These are phyloP conservation scores for Hippoglossus stenolepis DNA, from an alignment of 2,113 vertebrate genomes.

Conservation along the genomic window DNA sequence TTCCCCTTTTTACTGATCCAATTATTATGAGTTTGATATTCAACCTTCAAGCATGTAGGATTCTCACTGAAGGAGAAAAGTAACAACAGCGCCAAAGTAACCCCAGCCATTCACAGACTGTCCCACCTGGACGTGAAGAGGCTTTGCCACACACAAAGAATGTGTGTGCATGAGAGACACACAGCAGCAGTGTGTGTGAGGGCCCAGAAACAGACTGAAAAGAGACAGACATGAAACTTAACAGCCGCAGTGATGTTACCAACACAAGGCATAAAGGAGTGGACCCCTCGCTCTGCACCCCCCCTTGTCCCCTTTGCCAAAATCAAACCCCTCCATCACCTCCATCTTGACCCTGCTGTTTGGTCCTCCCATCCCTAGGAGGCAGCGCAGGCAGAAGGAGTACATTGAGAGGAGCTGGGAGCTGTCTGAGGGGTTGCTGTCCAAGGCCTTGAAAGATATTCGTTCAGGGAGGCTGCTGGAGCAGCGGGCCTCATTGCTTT, in stretches of 20 bases:
- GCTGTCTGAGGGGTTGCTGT: slow-evolving; percentile 99
- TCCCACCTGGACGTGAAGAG: slow-evolving; percentile 93
- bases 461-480: slow-evolving; percentile 97
- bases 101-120: slow-evolving; percentile 91
- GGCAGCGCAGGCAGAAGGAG: slow-evolving; percentile 91
- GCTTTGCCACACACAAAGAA: slow-evolving; percentile 68
- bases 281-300: slow-evolving; percentile 98
- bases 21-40: slow-evolving; percentile 66
- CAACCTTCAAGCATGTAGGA: slow-evolving; percentile 69
- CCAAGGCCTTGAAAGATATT: slow-evolving; percentile 99
- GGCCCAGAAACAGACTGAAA: slow-evolving; percentile 82
- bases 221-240: slow-evolving; percentile 90
- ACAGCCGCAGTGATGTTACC: slow-evolving; percentile 99
- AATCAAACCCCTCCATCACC: slow-evolving; percentile 80
- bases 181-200: slow-evolving; percentile 62
- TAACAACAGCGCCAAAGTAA: slow-evolving; percentile 84
- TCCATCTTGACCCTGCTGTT: slow-evolving; percentile 88
- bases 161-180: slow-evolving; percentile 76
- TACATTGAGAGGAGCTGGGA: slow-evolving; percentile 99
- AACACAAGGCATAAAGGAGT: slow-evolving; percentile 99
- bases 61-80: slow-evolving; percentile 79
- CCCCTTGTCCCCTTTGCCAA: slow-evolving; percentile 88
- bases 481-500: slow-evolving; percentile 98
- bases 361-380: slow-evolving; percentile 99
- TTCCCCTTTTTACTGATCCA: slow-evolving; percentile 63